A percentile compares a stretch with the other conserved stretches of the same genome.
phyloP scores from a whole-genome alignment of 2,888 invertebrate species.

The Colostygia pectinataria region DNA sequence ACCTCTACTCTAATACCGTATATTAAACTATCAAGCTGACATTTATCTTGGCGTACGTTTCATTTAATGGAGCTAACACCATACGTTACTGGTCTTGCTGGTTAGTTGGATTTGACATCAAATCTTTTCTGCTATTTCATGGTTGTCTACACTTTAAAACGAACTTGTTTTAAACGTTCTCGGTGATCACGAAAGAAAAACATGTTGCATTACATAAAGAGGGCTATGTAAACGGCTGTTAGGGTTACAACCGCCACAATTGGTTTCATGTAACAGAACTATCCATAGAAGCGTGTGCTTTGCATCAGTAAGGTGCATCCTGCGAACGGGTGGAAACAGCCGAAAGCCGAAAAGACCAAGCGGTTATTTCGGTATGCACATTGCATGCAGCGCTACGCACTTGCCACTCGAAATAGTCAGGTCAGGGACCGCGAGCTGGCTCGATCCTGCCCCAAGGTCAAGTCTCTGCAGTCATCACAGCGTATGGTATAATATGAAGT shows the following conservation, averaged over 20 bases:
- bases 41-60: constrained; percentile 53
- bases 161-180: no score
- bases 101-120: constrained; percentile 14
- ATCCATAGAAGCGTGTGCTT: constrained; percentile 59
- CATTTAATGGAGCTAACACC: constrained; percentile 25
- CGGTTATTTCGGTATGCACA: constrained; percentile 83
- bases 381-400: constrained; percentile 79
- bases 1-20: constrained; percentile 67
- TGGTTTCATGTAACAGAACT: constrained; percentile 54
- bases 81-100: constrained; percentile 18
- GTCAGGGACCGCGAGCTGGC: constrained; percentile 80
- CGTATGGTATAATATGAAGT: constrained; percentile 33
- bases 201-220: constrained; percentile 33
- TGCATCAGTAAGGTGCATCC: constrained; percentile 67
- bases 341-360: constrained; percentile 48
- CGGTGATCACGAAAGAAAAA: no score
- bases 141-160: constrained; percentile 16
- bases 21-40: constrained; percentile 71
- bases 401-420: constrained; percentile 83
- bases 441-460: constrained; percentile 82
- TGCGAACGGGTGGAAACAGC: constrained; percentile 46
- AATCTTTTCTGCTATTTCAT: constrained; percentile 20
- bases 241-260: constrained; percentile 47
- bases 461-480: constrained; percentile 63
- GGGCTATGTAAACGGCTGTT: constrained; percentile 31